Conservation (phyloP, 2,797 vertebrate genomes). For the Chelidonichthys spinosus region DNA sequence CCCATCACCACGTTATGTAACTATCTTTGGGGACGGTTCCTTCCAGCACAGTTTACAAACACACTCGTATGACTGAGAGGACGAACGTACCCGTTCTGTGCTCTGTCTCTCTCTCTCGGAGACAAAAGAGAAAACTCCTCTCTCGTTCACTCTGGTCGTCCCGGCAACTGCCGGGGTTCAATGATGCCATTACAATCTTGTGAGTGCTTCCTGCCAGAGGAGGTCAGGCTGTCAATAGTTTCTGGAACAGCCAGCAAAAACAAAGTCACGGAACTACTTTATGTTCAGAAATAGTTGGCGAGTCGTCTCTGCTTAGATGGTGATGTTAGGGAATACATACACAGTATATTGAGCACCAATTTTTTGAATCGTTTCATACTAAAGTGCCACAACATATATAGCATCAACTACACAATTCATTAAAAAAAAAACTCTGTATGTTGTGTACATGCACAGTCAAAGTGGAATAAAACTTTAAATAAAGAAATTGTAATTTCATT, state of each 20-base stretch:
- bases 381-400: not conserved
- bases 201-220: conserved; percentile 18
- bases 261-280: conserved; percentile 18
- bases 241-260: conserved; percentile 7
- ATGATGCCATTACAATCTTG: conserved; percentile 19
- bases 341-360: not conserved
- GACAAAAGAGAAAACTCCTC: not conserved
- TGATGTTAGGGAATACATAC: not conserved
- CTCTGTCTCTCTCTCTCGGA: not conserved
- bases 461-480: not conserved
- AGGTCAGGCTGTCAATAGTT: conserved; percentile 20
- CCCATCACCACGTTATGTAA: conserved; percentile 61
- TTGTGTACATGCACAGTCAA: not conserved
- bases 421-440: not conserved
- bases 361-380: not conserved
- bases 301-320: not conserved
- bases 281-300: not conserved
- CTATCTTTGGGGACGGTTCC: conserved; percentile 45
- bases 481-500: conserved; percentile 4
- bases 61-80: conserved; percentile 21
- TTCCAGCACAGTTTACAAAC: conserved; percentile 55
- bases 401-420: not conserved
- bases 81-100: conserved; percentile 22
- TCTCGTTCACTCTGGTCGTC: not conserved
- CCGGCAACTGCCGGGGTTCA: conserved; percentile 10